phyloP scores from a whole-genome alignment of 2,888 invertebrate species.

The Zelleria hepariella region DNA sequence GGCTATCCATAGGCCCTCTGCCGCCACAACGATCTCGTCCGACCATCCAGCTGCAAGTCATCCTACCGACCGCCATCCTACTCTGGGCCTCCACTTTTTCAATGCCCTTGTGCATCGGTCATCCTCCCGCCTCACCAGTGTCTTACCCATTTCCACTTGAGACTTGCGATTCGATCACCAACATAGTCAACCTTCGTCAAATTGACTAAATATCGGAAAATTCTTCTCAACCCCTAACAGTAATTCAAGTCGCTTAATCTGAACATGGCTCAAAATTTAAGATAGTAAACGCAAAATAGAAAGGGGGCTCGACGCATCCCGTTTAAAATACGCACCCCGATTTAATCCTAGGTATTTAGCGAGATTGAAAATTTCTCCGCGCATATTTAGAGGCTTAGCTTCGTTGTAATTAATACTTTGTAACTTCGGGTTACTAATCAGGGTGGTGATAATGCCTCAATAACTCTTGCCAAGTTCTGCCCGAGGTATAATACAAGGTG shows the following conservation, averaged over 20 bases:
- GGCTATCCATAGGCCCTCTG: too few species aligned
- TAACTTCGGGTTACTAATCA: slow-evolving; percentile 6
- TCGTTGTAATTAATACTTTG: slow-evolving; percentile 23
- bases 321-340: slow-evolving; percentile 16
- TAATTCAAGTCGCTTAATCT: not conserved
- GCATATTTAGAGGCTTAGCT: slow-evolving; percentile 28
- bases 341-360: slow-evolving; percentile 31
- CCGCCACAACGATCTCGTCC: too few species aligned
- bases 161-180: too few species aligned
- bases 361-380: slow-evolving; percentile 24
- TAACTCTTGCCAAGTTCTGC: not conserved
- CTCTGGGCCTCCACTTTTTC: too few species aligned
- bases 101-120: too few species aligned
- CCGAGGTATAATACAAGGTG: not conserved
- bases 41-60: too few species aligned
- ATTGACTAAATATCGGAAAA: not conserved
- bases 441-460: not conserved
- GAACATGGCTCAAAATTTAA: not conserved
- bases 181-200: too few species aligned
- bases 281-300: not conserved
- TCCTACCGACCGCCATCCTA: too few species aligned
- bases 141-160: too few species aligned
- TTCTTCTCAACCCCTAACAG: too few species aligned
- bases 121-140: too few species aligned
- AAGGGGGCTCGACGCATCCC: not conserved